phyloP scores from a whole-genome alignment of 2,797 vertebrate species.

The Scolopax bukidnonensis region DNA sequence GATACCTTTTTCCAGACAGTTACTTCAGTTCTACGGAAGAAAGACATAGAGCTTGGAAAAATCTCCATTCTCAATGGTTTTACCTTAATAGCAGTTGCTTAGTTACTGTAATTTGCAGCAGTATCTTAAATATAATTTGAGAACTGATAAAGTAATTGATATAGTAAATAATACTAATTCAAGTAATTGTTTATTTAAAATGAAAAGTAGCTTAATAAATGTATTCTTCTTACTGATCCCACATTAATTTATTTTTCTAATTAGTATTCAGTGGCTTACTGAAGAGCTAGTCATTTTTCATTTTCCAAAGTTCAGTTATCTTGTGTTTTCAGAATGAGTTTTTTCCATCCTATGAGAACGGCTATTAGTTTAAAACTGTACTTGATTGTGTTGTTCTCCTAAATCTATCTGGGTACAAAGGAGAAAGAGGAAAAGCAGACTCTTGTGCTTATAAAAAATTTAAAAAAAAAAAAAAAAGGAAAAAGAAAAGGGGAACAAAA shows the following conservation, averaged over 20 bases:
- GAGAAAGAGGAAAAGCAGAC: neutral
- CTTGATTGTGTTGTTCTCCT: neutral
- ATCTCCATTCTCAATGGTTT: neutral
- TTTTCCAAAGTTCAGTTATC: neutral
- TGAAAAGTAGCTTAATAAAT: constrained; percentile 48
- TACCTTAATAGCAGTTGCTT: constrained; percentile 16
- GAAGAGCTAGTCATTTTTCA: constrained; percentile 51
- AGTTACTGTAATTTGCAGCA: constrained; percentile 45
- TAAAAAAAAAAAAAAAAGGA: neutral
- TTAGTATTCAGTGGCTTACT: constrained; percentile 60
- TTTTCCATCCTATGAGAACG: neutral
- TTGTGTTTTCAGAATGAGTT: neutral
- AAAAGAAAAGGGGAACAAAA: neutral
- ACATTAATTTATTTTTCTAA: constrained; percentile 54
- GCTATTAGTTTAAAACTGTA: neutral
- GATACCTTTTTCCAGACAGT: neutral
- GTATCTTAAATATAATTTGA: constrained; percentile 33
- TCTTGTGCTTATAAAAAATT: neutral
- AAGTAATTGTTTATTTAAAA: constrained; percentile 47
- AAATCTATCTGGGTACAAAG: neutral
- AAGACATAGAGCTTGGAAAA: neutral
- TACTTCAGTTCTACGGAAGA: neutral
- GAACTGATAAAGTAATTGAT: constrained; percentile 37
- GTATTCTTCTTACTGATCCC: neutral
- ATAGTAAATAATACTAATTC: constrained; percentile 49